These are phyloP conservation scores for Corbicula japonica DNA, from an alignment of 2,888 invertebrate species.

Conservation along the genomic window DNA sequence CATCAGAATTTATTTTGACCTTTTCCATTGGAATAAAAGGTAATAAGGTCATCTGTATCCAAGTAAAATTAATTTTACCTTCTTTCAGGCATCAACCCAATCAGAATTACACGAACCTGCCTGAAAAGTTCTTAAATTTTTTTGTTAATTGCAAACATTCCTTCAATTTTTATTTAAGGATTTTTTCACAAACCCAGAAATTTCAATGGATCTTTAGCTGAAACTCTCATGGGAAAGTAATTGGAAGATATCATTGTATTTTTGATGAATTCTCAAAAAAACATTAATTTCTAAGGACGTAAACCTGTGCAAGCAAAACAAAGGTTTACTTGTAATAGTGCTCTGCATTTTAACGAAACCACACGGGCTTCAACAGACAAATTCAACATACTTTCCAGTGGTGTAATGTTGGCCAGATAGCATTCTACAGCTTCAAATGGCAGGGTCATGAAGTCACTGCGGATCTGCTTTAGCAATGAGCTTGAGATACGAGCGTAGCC, in stretches of 20 bases:
- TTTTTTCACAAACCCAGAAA: not conserved
- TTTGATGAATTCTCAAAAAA: not conserved
- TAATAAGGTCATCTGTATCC: too few relatives aligned
- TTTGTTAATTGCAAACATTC: too few relatives aligned
- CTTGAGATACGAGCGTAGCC: constrained; percentile 94
- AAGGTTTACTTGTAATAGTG: not conserved
- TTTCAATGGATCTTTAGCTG: not conserved
- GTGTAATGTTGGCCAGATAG: constrained; percentile 89
- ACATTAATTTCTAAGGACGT: not conserved
- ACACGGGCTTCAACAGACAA: not conserved
- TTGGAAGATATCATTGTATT: not conserved
- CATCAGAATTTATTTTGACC: too few relatives aligned
- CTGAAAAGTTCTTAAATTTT: too few relatives aligned
- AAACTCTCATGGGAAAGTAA: not conserved
- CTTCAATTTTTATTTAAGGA: too few relatives aligned
- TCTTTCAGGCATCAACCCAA: too few relatives aligned
- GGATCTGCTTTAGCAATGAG: constrained; percentile 94
- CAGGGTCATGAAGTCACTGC: constrained; percentile 96
- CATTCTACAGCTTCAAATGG: constrained; percentile 99
- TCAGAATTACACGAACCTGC: too few relatives aligned
- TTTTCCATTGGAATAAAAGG: too few relatives aligned
- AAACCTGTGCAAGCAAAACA: not conserved
- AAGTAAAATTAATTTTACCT: too few relatives aligned
- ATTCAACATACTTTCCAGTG: constrained; percentile 79
- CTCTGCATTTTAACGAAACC: not conserved